A percentile compares a stretch with the other conserved stretches of the same genome.
These are phyloP conservation scores for Operophtera brumata DNA, from an alignment of 2,888 invertebrate species.

Conservation along the genomic window DNA sequence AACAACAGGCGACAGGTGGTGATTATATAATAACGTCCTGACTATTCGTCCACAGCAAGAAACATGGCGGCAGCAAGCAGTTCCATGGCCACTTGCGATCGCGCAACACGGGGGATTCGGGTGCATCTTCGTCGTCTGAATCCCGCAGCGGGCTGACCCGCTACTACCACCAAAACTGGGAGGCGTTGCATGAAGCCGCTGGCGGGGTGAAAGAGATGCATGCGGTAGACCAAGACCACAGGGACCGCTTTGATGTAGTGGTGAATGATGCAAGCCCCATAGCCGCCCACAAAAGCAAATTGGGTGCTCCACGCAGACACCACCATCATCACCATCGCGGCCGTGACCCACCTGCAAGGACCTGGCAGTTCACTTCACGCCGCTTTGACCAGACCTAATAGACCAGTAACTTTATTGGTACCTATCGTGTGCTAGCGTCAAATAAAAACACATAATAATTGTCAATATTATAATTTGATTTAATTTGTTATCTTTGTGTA, in stretches of 20 bases:
- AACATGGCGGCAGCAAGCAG: slow-evolving; percentile 87
- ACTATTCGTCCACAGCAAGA: slow-evolving; percentile 50
- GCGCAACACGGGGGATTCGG: slow-evolving; percentile 94
- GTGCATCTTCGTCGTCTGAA: slow-evolving; percentile 93
- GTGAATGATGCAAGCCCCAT: slow-evolving; percentile 83
- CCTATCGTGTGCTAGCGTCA: neutral
- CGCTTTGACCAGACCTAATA: slow-evolving; percentile 38
- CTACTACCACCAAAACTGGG: slow-evolving; percentile 96
- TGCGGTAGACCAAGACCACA: neutral
- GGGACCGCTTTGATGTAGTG: slow-evolving; percentile 84
- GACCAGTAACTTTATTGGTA: neutral
- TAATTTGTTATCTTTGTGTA: neutral
- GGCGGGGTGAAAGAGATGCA: slow-evolving; percentile 73
- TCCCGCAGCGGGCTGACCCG: slow-evolving; percentile 91
- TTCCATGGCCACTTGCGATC: slow-evolving; percentile 93
- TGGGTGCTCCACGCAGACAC: slow-evolving; percentile 67
- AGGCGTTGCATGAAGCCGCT: slow-evolving; percentile 92
- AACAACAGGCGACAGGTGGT: no score
- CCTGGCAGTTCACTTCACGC: slow-evolving; percentile 74
- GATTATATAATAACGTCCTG: neutral
- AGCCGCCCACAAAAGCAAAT: slow-evolving; percentile 55
- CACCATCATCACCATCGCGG: slow-evolving; percentile 89
- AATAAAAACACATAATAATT: neutral
- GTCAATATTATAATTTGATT: slow-evolving; percentile 4
- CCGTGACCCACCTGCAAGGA: slow-evolving; percentile 83